phyloP scores from a whole-genome alignment of 1,140 invertebrate species.

The Hylaeus anthracinus region DNA sequence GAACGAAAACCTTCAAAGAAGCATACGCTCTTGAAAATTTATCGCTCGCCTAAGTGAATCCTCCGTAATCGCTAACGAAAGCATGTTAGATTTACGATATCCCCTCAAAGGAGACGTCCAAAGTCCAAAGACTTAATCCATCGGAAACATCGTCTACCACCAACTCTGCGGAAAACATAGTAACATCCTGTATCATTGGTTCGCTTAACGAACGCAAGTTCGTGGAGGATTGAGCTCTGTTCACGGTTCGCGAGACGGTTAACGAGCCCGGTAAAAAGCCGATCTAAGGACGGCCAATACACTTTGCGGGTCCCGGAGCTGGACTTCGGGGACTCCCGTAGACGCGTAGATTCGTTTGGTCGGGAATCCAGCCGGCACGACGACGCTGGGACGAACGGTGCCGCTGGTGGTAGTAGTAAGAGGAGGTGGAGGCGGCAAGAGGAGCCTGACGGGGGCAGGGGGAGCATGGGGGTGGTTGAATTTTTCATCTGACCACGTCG shows the following conservation, averaged over 20 bases:
- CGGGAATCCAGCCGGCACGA: conserved; percentile 45
- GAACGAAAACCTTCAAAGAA: too few relatives aligned
- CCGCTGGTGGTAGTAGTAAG: conserved; percentile 33
- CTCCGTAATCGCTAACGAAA: too few relatives aligned
- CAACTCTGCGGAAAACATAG: background rate
- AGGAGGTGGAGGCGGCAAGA: conserved; percentile 17
- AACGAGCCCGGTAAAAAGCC: conserved; percentile 47
- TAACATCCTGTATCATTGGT: background rate
- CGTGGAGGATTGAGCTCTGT: background rate
- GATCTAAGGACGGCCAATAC: conserved; percentile 39
- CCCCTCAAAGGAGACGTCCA: too few relatives aligned
- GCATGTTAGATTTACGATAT: too few relatives aligned
- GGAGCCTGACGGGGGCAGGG: conserved; percentile 1
- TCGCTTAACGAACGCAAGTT: conserved; percentile 7
- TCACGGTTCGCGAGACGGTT: conserved; percentile 32
- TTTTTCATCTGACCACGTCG: conserved; percentile 80
- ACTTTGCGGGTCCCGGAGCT: conserved; percentile 47
- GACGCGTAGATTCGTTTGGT: conserved; percentile 60
- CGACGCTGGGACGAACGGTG: conserved; percentile 8
- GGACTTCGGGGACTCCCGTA: conserved; percentile 16
- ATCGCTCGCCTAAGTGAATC: too few relatives aligned
- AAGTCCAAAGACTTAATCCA: too few relatives aligned
- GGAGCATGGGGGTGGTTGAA: conserved; percentile 68
- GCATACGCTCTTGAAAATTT: too few relatives aligned
- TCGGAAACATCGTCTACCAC: too few relatives aligned